Base-by-base conservation (phyloP, 2,113 vertebrate species). In the Brachypodius melanocephalos region DNA sequence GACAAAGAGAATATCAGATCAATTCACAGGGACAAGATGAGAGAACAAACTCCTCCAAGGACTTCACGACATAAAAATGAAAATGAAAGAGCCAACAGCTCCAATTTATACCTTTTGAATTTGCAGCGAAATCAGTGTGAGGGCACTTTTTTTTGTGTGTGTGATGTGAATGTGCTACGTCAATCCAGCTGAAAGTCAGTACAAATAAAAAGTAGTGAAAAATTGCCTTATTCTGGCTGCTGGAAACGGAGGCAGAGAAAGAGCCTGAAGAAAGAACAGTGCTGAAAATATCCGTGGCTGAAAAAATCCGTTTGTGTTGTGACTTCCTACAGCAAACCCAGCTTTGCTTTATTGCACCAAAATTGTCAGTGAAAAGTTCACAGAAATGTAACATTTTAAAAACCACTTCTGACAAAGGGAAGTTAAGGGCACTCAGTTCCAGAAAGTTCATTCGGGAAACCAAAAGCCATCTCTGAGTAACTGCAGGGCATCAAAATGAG, bases 271-370 rank as follows among this genome's bases (percentile, higher is more conserved):
- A 89, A 95, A 82, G 78, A 77, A 85, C 62, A 95, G 94, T 77
- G 75, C 82, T 91, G 95, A 83, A 91, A 95, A 95, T 74, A 94
- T 94, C 94, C 93, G 84, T 94, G 93, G 96, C 77, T 48, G 77
- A 67, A 80, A 67, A 80, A 48, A 46, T 80, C 63, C 85, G 0
- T 93, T 93, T 45, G 49, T 5, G 40, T 65, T 7, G 75, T 49
- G 63, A 69, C 36, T 91, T 90, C 76, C 95, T 86, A 81, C 57
- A 85, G 90, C 95, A 95, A 95, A 58, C 42, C 51, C 66, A 88
- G 79, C 78, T 72, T 68, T 77, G 48, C 51, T 88, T 48, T 85
- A 71, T 65, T 68, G 90, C 86, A 95, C 75, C 36, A 17, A 71
- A 82, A 21, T 32, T 55, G 80, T 45, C 63, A 45, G 26, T 74